Conservation (phyloP, 2,797 vertebrate species). For the Cheirogaleus major region DNA sequence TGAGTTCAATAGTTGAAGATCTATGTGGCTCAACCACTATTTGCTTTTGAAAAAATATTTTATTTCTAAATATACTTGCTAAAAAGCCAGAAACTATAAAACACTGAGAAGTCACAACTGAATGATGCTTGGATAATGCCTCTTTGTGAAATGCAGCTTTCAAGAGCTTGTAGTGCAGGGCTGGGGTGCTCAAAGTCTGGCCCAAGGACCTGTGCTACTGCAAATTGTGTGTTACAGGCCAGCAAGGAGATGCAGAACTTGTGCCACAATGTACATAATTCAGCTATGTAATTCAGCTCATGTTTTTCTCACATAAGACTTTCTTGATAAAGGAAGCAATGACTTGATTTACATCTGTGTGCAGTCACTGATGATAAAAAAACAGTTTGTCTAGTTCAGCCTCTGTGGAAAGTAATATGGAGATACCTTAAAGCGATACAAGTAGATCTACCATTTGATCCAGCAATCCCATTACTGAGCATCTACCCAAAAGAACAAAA, state of each 20-base stretch:
- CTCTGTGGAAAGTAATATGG: too few relatives aligned
- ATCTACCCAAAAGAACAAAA: too few relatives aligned
- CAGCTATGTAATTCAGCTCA: not conserved
- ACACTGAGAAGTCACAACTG: not conserved
- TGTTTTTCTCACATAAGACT: not conserved
- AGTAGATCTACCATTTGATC: too few relatives aligned
- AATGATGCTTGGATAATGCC: not conserved
- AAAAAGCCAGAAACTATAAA: not conserved
- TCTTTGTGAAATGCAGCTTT: not conserved
- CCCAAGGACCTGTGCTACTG: not conserved
- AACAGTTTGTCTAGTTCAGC: too few relatives aligned
- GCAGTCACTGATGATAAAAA: not conserved
- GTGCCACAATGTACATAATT: not conserved
- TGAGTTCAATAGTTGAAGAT: not conserved
- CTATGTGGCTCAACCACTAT: not conserved
- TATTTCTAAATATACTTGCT: not conserved
- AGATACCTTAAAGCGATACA: too few relatives aligned
- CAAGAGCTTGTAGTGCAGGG: not conserved
- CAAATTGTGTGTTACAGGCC: not conserved
- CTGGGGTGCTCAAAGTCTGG: not conserved
- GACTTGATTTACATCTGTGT: not conserved
- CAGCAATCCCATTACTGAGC: too few relatives aligned
- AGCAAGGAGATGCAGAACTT: not conserved
- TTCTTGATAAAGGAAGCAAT: not conserved
- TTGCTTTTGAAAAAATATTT: slow-evolving; percentile 37